These are phyloP conservation scores for Columba guinea DNA, from an alignment of 2,797 vertebrate species.

Conservation along the genomic window DNA sequence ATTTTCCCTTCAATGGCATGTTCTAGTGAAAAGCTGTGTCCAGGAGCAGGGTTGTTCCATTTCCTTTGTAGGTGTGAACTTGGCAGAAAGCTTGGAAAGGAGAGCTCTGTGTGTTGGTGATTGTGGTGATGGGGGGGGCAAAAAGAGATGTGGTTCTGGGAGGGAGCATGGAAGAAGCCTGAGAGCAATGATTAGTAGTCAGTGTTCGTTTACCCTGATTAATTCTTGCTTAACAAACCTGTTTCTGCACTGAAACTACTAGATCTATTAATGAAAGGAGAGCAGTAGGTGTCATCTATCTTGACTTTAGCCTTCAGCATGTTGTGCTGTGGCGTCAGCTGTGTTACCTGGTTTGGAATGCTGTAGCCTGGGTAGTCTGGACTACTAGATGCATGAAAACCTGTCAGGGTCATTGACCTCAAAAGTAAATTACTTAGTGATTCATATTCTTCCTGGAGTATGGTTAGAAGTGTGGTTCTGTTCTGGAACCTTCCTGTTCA, in stretches of 20 bases:
- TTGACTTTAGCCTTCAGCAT: background rate
- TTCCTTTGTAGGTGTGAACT: background rate
- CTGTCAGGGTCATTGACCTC: background rate
- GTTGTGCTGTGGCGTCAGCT: background rate
- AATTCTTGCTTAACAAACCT: background rate
- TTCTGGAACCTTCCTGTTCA: background rate
- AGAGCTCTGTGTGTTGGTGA: background rate
- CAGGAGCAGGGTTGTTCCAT: background rate
- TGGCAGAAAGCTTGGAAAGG: background rate
- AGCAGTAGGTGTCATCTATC: background rate
- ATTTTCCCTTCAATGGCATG: background rate
- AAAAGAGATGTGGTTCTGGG: background rate
- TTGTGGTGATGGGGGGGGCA: background rate
- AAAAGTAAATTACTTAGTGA: background rate
- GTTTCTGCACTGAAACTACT: background rate
- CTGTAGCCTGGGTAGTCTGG: background rate
- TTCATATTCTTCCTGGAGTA: background rate
- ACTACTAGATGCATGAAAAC: background rate
- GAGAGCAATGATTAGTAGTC: background rate
- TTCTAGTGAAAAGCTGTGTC: background rate
- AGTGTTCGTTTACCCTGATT: background rate
- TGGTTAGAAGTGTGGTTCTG: background rate
- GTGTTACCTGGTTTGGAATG: background rate
- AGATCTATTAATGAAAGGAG: background rate
- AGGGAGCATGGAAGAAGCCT: background rate